phyloP scores from a whole-genome alignment of 2,797 vertebrate genomes.

The Rhinogobio ventralis region DNA sequence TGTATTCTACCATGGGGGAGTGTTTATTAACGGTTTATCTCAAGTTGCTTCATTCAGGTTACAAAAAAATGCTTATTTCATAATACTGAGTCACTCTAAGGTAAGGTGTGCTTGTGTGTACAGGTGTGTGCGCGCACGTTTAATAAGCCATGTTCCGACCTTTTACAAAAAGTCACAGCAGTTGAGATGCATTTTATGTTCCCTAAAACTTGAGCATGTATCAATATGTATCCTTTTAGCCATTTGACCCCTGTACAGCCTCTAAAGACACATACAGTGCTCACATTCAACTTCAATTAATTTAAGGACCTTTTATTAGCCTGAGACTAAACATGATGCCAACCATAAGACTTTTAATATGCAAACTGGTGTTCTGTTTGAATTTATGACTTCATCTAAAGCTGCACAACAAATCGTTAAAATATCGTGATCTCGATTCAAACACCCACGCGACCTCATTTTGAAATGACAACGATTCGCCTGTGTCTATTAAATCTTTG shows the following conservation, averaged over 20 bases:
- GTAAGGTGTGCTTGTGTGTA: not conserved
- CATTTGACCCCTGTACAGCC: not conserved
- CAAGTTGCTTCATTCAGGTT: not conserved
- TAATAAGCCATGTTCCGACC: not conserved
- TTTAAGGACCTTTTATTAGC: not conserved
- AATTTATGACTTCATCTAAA: slow-evolving; percentile 2
- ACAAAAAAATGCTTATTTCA: not conserved
- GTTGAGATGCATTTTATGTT: not conserved
- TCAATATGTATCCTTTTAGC: not conserved
- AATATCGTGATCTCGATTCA: no score
- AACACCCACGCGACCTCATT: no score
- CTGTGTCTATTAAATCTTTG: no score
- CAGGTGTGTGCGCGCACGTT: not conserved
- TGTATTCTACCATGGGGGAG: not conserved
- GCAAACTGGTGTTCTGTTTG: not conserved
- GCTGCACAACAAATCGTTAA: no score
- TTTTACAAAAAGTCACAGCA: not conserved
- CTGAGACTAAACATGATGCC: not conserved
- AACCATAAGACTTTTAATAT: not conserved
- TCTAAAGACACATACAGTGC: not conserved
- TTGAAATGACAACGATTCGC: no score
- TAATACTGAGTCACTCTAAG: not conserved
- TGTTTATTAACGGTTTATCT: not conserved
- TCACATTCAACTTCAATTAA: not conserved
- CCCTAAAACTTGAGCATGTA: not conserved